Conservation (phyloP, 2,113 vertebrate genomes). For the Andinoacara biseriatus region DNA sequence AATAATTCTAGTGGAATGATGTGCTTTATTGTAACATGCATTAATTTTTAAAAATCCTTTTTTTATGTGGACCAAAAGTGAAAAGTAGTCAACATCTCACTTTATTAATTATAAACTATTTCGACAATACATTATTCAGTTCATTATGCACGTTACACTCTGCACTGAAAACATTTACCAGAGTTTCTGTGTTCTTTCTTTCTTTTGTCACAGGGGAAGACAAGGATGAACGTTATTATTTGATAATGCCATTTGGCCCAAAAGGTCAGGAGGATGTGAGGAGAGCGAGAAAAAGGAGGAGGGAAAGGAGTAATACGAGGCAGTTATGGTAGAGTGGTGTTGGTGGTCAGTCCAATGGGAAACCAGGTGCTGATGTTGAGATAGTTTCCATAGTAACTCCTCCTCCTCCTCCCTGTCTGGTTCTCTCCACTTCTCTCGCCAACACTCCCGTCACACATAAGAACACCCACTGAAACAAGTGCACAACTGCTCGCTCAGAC, state of each 20-base stretch:
- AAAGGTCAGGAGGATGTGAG: constrained; percentile 59
- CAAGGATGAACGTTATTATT: constrained; percentile 50
- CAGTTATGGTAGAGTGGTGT: constrained; percentile 1
- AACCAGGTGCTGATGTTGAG: constrained; percentile 68
- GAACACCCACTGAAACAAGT: constrained; percentile 30
- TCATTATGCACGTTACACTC: neutral
- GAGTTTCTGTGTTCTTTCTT: neutral
- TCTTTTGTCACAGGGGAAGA: constrained; percentile 24
- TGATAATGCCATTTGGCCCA: constrained; percentile 65
- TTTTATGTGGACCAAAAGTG: no score
- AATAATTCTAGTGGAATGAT: neutral
- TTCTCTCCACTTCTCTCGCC: constrained; percentile 19
- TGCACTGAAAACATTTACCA: neutral
- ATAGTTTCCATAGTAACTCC: constrained; percentile 78
- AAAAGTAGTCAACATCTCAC: neutral
- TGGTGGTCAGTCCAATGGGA: constrained; percentile 59
- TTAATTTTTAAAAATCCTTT: no score
- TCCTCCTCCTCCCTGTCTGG: constrained; percentile 41
- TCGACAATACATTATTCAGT: neutral
- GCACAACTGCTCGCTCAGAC: constrained; percentile 25
- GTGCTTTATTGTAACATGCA: no score
- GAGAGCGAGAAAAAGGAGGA: neutral
- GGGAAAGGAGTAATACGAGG: neutral
- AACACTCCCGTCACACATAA: constrained; percentile 29
- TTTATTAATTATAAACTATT: neutral